Evolutionary conservation across 2,797 vertebrate genomes (phyloP), one percentile per base, ranked within the genome.

Genomic region (Neostethus bicornis): DNA sequence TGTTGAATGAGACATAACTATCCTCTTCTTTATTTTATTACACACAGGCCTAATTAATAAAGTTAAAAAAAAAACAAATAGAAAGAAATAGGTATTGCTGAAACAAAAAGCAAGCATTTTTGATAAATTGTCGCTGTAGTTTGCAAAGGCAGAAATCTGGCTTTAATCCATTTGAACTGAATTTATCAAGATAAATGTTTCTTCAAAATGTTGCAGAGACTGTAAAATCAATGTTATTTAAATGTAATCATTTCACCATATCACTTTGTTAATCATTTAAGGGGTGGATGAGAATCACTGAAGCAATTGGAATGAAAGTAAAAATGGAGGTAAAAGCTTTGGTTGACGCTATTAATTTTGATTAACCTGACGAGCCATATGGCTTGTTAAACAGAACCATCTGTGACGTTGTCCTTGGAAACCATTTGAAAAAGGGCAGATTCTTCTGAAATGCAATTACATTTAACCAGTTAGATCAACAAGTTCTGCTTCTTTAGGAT

Each of bases 101-200:
- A 45, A 26, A 75, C 10, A 50, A 68, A 69, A 78, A 55, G 6
- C 55, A 63, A 70, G 29, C 9, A 50, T 61, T 54, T 61, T 59
- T 66, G 59, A 70, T 72, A 42, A 56, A 66, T 72, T 65, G 29
- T 32, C 32, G 29, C 29, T 32, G 12, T 32, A 2, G 12, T 13
- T 32, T 5, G 32, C 29, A 32, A 14, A 5, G 5, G 29, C 58
- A 63, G 53, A 23, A 35, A 49, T 25, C 49, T 34, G 45, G 59
- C 56, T 54, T 65, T 34, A 45, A 69, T n/a, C 67, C 77, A 84
- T 81, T 75, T 67, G 77, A 44, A 76, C 37, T 51, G 70, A 77
- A 78, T 79, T 77, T 51, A 46, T 49, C 37, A 34, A 53, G 16
- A 19, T 19, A 19, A 19, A 19, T 43, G n/a, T 41, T 47, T 53